Conservation (phyloP, 1,140 invertebrate genomes). For the Probaryconus sp. region DNA sequence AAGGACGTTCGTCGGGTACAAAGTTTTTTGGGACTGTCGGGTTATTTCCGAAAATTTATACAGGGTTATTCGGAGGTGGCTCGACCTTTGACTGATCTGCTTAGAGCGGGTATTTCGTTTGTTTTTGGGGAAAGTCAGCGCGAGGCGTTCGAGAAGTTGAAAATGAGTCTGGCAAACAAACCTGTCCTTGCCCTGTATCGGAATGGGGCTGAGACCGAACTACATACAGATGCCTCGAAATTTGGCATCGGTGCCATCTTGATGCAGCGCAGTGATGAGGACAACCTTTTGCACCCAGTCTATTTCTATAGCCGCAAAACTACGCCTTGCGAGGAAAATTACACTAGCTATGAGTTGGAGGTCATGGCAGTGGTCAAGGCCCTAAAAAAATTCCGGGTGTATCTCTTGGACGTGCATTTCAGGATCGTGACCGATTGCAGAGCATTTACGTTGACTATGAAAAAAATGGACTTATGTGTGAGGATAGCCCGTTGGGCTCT, state of each 20-base stretch:
- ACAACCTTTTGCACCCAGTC: slow-evolving; percentile 26
- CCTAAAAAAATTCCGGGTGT: slow-evolving; percentile 14
- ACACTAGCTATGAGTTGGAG: too few species aligned
- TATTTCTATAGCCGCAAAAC: slow-evolving; percentile 28
- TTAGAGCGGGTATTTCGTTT: slow-evolving; percentile 21
- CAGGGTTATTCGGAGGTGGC: slow-evolving; percentile 23
- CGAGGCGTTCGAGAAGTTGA: slow-evolving; percentile 34
- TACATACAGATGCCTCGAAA: too few species aligned
- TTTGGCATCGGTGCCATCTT: slow-evolving; percentile 20
- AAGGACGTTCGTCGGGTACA: slow-evolving; percentile 47
- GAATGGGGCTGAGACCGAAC: slow-evolving; percentile 18
- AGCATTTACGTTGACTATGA: slow-evolving; percentile 15
- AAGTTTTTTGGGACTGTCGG: slow-evolving; percentile 47
- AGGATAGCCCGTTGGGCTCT: slow-evolving; percentile 57
- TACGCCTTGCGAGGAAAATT: too few species aligned
- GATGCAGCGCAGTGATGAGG: slow-evolving; percentile 28
- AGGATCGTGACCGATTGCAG: slow-evolving; percentile 42
- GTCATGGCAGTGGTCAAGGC: not conserved
- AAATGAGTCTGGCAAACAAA: slow-evolving; percentile 23
- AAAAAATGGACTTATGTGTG: slow-evolving; percentile 18
- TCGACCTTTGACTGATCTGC: slow-evolving; percentile 35
- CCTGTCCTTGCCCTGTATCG: slow-evolving; percentile 54
- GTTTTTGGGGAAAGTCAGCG: slow-evolving; percentile 17
- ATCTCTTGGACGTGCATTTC: slow-evolving; percentile 50
- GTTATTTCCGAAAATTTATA: slow-evolving; percentile 54